These are phyloP conservation scores for Bombus confusus DNA, from an alignment of 1,140 invertebrate species.

Conservation along the genomic window DNA sequence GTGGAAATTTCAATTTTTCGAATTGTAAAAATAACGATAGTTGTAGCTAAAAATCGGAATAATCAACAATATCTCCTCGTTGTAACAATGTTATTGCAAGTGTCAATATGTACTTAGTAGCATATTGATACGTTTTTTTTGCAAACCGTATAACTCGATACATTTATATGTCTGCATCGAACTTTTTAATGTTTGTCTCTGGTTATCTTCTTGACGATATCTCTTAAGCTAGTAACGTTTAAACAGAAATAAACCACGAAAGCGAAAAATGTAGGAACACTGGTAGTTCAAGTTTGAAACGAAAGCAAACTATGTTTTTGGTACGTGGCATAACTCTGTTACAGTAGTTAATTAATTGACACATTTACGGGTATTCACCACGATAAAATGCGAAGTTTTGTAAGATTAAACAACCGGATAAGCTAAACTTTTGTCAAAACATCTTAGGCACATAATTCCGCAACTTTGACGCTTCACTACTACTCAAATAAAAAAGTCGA, in stretches of 20 bases:
- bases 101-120: background rate
- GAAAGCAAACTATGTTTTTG: background rate
- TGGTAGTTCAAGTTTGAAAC: background rate
- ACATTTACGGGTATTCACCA: background rate
- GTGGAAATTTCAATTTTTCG: background rate
- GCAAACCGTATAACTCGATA: background rate
- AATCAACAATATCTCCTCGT: background rate
- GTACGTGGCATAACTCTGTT: background rate
- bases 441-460: too few species aligned
- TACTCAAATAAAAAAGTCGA: background rate
- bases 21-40: background rate
- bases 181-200: background rate
- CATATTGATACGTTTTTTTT: background rate
- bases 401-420: slow-evolving; percentile 26
- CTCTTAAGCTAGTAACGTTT: background rate
- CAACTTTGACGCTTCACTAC: too few species aligned
- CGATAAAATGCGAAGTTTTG: background rate
- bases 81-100: background rate
- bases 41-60: background rate
- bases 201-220: slow-evolving; percentile 6
- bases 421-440: too few species aligned
- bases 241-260: background rate
- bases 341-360: background rate
- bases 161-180: background rate
- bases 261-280: background rate